phyloP scores from a whole-genome alignment of 2,113 vertebrate species.

The Glaucomys volans region DNA sequence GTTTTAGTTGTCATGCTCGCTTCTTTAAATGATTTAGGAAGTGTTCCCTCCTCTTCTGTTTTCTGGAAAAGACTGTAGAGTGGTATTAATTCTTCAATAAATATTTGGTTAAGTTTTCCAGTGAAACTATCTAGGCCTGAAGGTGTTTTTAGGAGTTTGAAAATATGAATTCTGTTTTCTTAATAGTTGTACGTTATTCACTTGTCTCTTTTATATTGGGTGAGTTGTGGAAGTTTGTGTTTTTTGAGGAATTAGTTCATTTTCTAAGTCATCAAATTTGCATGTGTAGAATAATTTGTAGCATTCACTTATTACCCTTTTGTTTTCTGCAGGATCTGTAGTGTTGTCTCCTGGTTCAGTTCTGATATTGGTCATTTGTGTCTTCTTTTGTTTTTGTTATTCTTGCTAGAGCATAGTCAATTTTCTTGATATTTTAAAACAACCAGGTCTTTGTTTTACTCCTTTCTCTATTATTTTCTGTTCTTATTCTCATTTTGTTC shows the following conservation, averaged over 20 bases:
- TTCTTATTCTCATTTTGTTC: neutral
- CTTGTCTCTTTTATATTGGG: neutral
- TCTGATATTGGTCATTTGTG: neutral
- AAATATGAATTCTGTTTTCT: neutral
- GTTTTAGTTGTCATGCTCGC: neutral
- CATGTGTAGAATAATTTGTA: neutral
- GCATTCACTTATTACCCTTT: neutral
- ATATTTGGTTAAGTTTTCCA: neutral
- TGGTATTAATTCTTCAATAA: neutral
- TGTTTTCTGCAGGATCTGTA: neutral
- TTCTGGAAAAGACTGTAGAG: neutral
- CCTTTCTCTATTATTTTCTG: neutral
- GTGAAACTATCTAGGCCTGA: neutral
- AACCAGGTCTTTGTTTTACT: conserved; percentile 21
- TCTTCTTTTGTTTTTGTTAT: neutral
- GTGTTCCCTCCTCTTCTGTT: neutral
- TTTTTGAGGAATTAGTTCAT: neutral
- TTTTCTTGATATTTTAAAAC: neutral
- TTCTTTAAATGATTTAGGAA: neutral
- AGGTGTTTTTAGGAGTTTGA: neutral
- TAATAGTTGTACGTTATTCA: neutral
- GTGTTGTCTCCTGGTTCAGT: neutral
- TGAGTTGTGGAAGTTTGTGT: neutral
- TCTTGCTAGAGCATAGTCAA: neutral
- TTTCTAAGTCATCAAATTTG: neutral